These are phyloP conservation scores for Castor canadensis DNA, from an alignment of 2,113 vertebrate species.

Conservation along the genomic window DNA sequence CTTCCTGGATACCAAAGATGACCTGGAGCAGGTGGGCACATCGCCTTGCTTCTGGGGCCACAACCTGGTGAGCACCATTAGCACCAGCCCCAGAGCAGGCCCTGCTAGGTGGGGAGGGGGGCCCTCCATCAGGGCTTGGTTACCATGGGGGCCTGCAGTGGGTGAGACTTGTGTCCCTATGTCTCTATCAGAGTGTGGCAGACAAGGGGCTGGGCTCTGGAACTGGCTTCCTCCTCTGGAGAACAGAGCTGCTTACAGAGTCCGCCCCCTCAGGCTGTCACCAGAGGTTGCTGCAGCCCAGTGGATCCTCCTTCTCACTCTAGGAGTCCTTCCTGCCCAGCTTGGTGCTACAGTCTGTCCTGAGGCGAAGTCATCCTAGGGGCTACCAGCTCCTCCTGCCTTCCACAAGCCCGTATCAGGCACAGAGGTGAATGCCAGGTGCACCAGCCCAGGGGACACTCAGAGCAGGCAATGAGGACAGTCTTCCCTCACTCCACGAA, in stretches of 20 bases:
- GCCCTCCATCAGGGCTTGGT: neutral
- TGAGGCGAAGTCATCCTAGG: neutral
- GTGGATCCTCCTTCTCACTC: neutral
- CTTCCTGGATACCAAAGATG: neutral
- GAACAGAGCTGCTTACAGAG: neutral
- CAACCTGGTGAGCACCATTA: neutral
- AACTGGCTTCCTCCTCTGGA: neutral
- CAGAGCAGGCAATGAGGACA: neutral
- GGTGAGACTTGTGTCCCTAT: neutral
- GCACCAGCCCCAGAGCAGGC: neutral
- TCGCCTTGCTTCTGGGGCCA: neutral
- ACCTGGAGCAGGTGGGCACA: neutral
- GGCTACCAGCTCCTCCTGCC: slow-evolving; percentile 34
- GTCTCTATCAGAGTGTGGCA: neutral
- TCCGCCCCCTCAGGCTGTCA: too few relatives aligned
- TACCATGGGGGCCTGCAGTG: too few relatives aligned
- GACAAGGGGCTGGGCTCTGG: neutral
- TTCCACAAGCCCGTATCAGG: rapidly evolving
- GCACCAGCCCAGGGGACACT: neutral
- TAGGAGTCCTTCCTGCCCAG: slow-evolving; percentile 61
- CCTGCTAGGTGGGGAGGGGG: neutral
- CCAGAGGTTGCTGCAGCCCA: neutral
- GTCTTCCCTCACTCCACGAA: neutral
- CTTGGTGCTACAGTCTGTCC: neutral
- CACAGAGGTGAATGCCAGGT: neutral